Evolutionary conservation across 2,797 vertebrate species (phyloP).

Genomic region (Centroberyx gerrardi): DNA sequence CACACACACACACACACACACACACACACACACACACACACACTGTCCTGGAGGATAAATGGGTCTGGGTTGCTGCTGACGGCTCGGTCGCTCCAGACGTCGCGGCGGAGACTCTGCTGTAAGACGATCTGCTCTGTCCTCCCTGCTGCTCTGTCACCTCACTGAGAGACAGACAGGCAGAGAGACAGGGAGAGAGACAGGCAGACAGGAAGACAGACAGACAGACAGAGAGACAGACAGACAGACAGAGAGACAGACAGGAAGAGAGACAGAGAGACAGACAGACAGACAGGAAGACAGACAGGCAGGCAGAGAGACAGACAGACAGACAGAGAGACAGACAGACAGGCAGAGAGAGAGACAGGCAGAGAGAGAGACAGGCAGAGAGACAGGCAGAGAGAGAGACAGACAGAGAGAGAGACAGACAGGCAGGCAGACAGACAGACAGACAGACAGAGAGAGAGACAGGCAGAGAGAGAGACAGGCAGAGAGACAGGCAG

Average conservation of each 20-base stretch:
- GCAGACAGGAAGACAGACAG: background rate
- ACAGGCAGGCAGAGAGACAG: too few relatives aligned
- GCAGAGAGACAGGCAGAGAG: too few relatives aligned
- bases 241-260: background rate
- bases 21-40: slow-evolving; percentile 18
- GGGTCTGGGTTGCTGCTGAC: background rate
- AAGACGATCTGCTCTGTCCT: background rate
- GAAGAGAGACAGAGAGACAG: too few relatives aligned
- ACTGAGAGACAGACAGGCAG: background rate
- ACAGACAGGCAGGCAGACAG: background rate
- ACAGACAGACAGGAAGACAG: background rate
- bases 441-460: too few relatives aligned
- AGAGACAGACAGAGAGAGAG: too few relatives aligned
- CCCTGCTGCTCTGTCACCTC: background rate
- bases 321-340: background rate
- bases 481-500: too few relatives aligned
- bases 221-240: background rate
- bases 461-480: too few relatives aligned
- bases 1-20: slow-evolving; percentile 23
- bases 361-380: too few relatives aligned
- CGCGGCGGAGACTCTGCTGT: background rate
- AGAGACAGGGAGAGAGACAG: background rate
- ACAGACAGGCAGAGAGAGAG: background rate
- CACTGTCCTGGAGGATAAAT: slow-evolving; percentile 1
- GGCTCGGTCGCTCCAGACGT: background rate